These are phyloP conservation scores for Ectropis crepuscularia DNA, from an alignment of 2,888 invertebrate genomes.

Conservation along the genomic window DNA sequence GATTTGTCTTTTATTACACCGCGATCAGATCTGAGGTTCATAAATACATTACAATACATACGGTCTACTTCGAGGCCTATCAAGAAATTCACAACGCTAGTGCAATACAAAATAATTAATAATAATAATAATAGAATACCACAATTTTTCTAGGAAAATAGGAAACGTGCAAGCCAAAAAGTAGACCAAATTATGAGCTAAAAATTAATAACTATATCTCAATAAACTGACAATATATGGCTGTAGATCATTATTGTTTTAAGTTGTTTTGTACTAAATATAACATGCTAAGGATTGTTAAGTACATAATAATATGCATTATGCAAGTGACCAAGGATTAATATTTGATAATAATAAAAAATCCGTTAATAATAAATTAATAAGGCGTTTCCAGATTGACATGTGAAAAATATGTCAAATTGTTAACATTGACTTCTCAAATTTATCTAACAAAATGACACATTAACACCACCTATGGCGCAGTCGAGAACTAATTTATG, in stretches of 20 bases:
- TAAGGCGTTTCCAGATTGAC: too few species aligned
- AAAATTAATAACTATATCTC: conserved; percentile 15
- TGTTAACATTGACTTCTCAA: too few species aligned
- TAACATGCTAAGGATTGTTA: conserved; percentile 1
- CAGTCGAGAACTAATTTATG: too few species aligned
- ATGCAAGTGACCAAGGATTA: background rate
- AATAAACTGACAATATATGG: conserved; percentile 14
- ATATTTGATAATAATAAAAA: too few species aligned
- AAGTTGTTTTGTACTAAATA: background rate
- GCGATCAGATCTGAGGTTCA: conserved; percentile 70
- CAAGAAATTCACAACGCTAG: conserved; percentile 15
- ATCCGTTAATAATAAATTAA: too few species aligned
- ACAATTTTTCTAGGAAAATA: conserved; percentile 16
- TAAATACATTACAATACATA: conserved; percentile 48
- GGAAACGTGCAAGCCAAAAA: conserved; percentile 23
- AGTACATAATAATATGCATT: conserved; percentile 16
- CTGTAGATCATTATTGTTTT: conserved; percentile 2
- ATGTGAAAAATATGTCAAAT: too few species aligned
- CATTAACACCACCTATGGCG: too few species aligned
- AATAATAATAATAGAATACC: conserved; percentile 8
- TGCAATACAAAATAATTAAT: conserved; percentile 14
- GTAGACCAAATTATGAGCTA: conserved; percentile 23
- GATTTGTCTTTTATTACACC: conserved; percentile 77
- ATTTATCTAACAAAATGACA: too few species aligned
- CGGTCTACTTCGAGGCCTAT: conserved; percentile 37